phyloP scores from a whole-genome alignment of 2,113 vertebrate genomes.

The Cyrtonyx montezumae region DNA sequence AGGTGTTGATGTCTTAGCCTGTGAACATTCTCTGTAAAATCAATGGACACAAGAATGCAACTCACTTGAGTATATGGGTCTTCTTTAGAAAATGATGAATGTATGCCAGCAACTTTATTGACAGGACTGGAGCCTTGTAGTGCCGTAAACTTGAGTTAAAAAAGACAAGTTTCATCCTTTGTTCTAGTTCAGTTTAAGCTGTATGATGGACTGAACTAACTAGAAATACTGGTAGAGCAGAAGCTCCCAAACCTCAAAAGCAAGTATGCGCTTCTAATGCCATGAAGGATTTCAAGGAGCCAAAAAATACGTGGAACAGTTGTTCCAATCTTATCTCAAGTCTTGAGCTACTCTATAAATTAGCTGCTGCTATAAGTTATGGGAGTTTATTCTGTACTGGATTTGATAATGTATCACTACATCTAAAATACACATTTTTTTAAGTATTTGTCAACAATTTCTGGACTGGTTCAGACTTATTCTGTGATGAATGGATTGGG shows the following conservation, averaged over 20 bases:
- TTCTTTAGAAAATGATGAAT: not conserved
- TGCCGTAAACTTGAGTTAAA: not conserved
- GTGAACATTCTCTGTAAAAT: not conserved
- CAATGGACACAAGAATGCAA: not conserved
- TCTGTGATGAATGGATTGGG: no score
- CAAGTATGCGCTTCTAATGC: not conserved
- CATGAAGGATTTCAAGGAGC: not conserved
- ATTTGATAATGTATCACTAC: slow-evolving; percentile 4
- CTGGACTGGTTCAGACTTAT: no score
- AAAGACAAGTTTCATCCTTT: not conserved
- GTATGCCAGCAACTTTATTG: not conserved
- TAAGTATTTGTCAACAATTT: no score
- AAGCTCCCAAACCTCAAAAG: rapidly evolving
- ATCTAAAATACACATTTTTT: not conserved
- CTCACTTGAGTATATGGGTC: rapidly evolving
- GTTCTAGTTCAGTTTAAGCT: not conserved
- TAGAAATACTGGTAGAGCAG: rapidly evolving
- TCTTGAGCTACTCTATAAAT: not conserved
- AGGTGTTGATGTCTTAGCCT: not conserved
- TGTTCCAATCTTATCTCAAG: not conserved
- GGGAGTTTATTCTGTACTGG: not conserved
- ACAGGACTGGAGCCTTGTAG: not conserved
- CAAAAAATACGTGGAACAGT: not conserved
- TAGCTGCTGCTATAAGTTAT: not conserved
- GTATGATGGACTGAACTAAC: not conserved